These are phyloP conservation scores for Pachypanchax playfairii DNA, from an alignment of 2,113 vertebrate species.

Conservation along the genomic window DNA sequence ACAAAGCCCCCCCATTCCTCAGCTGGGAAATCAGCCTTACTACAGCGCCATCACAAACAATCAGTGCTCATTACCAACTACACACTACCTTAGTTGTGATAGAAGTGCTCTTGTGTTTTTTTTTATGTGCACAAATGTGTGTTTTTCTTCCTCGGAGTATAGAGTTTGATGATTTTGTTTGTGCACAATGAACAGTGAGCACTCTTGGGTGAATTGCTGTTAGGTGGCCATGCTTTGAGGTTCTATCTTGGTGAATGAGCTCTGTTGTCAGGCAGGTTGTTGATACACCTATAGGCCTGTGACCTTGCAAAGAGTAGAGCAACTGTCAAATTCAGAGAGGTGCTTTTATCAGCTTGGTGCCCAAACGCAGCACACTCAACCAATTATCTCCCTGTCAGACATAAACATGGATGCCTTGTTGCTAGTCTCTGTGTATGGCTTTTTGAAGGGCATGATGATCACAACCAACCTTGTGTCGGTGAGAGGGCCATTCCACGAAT, in stretches of 20 bases:
- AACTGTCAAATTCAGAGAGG: constrained; percentile 53
- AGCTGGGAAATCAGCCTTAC: constrained; percentile 78
- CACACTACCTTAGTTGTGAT: constrained; percentile 65
- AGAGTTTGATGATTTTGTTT: constrained; percentile 38
- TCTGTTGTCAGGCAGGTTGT: constrained; percentile 23
- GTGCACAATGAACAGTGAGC: constrained; percentile 37
- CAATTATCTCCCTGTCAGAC: constrained; percentile 53
- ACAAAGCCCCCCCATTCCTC: constrained; percentile 66
- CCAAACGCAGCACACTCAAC: constrained; percentile 50
- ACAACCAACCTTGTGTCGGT: constrained; percentile 55
- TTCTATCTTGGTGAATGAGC: constrained; percentile 37
- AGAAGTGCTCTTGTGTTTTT: constrained; percentile 14
- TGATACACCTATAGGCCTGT: constrained; percentile 24
- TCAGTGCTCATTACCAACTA: constrained; percentile 74
- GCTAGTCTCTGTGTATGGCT: constrained; percentile 30
- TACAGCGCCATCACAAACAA: constrained; percentile 75
- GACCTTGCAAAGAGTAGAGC: constrained; percentile 49
- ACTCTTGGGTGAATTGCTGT: constrained; percentile 36
- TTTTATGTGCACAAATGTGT: neutral
- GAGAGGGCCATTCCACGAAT: constrained; percentile 58
- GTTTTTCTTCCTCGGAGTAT: neutral
- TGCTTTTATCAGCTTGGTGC: constrained; percentile 50
- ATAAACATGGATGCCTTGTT: constrained; percentile 40
- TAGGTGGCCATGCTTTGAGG: constrained; percentile 31
- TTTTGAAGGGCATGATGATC: constrained; percentile 65